Evolutionary conservation across 2,113 vertebrate species (phyloP).

Genomic region (Machaerirhynchus nigripectus): DNA sequence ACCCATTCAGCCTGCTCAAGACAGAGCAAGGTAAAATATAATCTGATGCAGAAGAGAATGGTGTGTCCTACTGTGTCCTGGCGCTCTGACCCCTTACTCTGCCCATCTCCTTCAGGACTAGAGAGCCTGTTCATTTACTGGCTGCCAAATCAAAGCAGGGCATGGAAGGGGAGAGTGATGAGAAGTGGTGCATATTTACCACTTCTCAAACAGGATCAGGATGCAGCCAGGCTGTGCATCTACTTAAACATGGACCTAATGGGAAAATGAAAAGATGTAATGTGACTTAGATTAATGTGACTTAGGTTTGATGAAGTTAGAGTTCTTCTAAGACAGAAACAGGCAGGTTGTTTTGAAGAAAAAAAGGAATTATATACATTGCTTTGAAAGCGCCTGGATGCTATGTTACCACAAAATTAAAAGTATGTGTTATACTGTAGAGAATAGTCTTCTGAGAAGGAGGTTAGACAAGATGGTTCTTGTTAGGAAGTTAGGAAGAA

Average conservation of each 20-base stretch:
- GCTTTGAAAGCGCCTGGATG: neutral
- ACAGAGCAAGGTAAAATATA: neutral
- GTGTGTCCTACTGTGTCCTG: neutral
- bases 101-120: neutral
- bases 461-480: neutral
- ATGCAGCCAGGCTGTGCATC: neutral
- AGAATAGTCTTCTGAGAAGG: neutral
- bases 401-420: neutral
- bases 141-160: neutral
- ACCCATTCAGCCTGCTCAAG: neutral
- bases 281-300: neutral
- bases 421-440: neutral
- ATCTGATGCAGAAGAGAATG: neutral
- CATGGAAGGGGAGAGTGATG: neutral
- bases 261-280: neutral
- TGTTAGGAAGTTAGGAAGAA: neutral
- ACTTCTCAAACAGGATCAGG: neutral
- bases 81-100: neutral
- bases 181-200: neutral
- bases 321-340: neutral
- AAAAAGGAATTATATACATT: neutral
- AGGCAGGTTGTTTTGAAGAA: neutral
- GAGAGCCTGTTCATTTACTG: neutral
- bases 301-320: neutral
- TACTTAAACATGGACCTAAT: neutral